Evolutionary conservation across 2,797 vertebrate species (phyloP), one percentile per base, ranked within the genome.

Genomic region (Ataeniobius toweri): DNA sequence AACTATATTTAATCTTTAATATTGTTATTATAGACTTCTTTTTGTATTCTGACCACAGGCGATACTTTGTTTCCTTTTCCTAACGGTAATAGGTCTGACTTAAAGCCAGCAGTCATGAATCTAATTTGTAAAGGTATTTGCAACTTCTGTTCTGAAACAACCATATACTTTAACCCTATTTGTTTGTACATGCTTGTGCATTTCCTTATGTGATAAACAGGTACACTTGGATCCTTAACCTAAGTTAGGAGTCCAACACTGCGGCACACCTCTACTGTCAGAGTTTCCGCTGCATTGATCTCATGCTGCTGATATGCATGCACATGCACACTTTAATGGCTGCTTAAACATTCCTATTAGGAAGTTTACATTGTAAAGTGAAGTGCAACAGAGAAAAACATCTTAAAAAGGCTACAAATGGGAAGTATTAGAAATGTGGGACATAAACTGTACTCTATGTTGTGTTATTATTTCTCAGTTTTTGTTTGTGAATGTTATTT

Each of bases 221-320:
- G 85, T 83, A 89, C 91, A 36, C 36, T 36, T 36, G 36, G 36
- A 94, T 89, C 92, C 71, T 73, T 92, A 90, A 85, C 77, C 73
- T 84, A 90, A 92, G 71, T 41, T 48, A 77, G 77, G 79, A 80
- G 74, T 89, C 73, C 53, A 7, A 90, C 86, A 86, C 91, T 79
- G 18, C 0, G n/a, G 80, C 86, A 83, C 86, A 87, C 88, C 87
- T 87, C 79, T 36, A 6, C 77, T 78, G 76, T 91, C 87, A 89
- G 76, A 91, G 71, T 93, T 93, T 94, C 88, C 82, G 81, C 78
- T 59, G 79, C 65, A 61, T 63, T 86, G 82, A 90, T 81, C 76
- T 91, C 87, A 87, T 77, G 74, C 75, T 85, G 75, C 74, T 85
- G 70, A 91, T 84, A 89, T 87, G 88, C 83, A 73, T 80, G 13